Evolutionary conservation across 2,113 vertebrate species (phyloP), one percentile per base, ranked within the genome.

Genomic region (Sphyrna mokarran): DNA sequence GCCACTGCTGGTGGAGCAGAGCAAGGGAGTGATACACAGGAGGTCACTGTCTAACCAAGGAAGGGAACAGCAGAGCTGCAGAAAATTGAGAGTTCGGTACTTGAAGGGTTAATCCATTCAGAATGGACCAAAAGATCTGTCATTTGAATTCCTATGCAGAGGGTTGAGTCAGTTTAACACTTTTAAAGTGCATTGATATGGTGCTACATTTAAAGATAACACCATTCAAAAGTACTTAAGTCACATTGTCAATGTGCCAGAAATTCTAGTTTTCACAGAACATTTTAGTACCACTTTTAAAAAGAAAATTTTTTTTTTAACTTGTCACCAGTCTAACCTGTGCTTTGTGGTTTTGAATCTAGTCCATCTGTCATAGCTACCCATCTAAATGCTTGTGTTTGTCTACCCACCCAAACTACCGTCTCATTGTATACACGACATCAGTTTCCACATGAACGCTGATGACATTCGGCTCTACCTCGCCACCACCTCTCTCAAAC

Each of bases 131-230:
- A 83, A 83, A 9, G 78, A 83, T 63, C 78, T 83, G 14, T 3
- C 3, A 37, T 83, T 83, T 83, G n/a, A 83, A 83, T 83, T 83
- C n/a, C 14, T 83, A 5, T 40, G 78, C n/a, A 14, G n/a, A 83
- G 13, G 33, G 37, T 83, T 83, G n/a, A 83, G 78, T 83, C 78
- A 83, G 78, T 83, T 83, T 83, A 83, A 83, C 78, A 83, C n/a
- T 83, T 83, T 37, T 83, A 40, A 83, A 83, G 40, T 83, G 37
- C 14, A 40, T 37, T 83, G 78, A 37, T 33, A 18, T 18, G n/a
- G 78, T 37, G n/a, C 78, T 83, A 40, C 78, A 83, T 83, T 33
- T 40, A n/a, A 83, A 83, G 40, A 83, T 83, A 83, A 83, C 78
- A 83, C 78, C 14, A 40, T 83, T 83, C n/a, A 40, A 83, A 40